phyloP scores from a whole-genome alignment of 2,888 invertebrate species.

The Callyntrura sp. region DNA sequence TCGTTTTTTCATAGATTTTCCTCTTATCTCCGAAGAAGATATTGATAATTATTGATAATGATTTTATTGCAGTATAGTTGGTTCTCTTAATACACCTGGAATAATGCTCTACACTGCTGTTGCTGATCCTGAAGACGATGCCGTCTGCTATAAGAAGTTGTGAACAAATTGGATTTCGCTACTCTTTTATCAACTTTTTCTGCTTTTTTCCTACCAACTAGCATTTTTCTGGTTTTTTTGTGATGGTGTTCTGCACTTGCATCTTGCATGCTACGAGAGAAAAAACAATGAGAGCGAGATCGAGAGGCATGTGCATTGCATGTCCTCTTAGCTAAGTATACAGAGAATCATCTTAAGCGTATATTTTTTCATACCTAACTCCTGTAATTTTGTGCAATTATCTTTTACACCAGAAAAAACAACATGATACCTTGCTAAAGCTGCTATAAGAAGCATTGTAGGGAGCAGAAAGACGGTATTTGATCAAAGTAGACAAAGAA shows the following conservation, averaged over 20 bases:
- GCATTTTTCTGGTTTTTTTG: constrained; percentile 29
- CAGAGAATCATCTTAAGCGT: constrained; percentile 56
- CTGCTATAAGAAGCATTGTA: too few relatives aligned
- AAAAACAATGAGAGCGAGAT: constrained; percentile 15
- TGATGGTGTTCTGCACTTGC: not conserved
- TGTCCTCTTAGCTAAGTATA: constrained; percentile 54
- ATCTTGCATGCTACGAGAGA: constrained; percentile 32
- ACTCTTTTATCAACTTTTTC: constrained; percentile 60
- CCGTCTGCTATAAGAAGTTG: constrained; percentile 78
- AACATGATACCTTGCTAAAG: not conserved
- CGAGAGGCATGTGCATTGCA: constrained; percentile 43
- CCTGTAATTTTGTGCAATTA: constrained; percentile 67
- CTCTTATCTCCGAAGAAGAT: not conserved
- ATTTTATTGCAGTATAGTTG: not conserved
- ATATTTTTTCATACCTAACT: constrained; percentile 56
- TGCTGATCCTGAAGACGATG: not conserved
- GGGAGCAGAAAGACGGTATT: constrained; percentile 28
- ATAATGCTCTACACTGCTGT: not conserved
- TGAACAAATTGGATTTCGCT: constrained; percentile 81
- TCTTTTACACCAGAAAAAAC: constrained; percentile 55
- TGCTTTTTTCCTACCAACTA: constrained; percentile 12
- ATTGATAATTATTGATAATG: constrained; percentile 18
- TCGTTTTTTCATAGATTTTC: constrained; percentile 38
- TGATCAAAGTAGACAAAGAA: constrained; percentile 45
- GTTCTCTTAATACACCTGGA: not conserved